Evolutionary conservation across 2,113 vertebrate species (phyloP).

Genomic region (Sylvietta virens): DNA sequence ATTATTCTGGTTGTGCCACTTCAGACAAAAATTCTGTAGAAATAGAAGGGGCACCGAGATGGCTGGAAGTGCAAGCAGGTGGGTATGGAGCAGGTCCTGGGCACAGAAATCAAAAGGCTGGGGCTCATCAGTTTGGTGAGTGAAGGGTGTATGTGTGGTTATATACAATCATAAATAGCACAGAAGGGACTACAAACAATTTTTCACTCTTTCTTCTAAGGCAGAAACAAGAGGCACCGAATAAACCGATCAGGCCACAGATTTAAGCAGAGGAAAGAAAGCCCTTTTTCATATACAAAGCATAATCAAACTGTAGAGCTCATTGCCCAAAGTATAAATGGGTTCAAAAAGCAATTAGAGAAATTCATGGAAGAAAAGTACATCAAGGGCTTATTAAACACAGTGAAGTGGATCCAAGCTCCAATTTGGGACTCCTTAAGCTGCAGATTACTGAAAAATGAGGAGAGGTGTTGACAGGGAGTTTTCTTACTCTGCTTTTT

Average conservation of each 20-base stretch:
- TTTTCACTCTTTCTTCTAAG: not conserved
- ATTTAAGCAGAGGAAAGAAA: slow-evolving; percentile 23
- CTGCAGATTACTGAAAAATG: slow-evolving; percentile 25
- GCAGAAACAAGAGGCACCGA: not conserved
- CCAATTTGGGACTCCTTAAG: slow-evolving; percentile 40
- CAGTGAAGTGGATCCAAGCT: slow-evolving; percentile 60
- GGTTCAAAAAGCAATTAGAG: slow-evolving; percentile 65
- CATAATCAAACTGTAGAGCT: slow-evolving; percentile 38
- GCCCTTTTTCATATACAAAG: slow-evolving; percentile 21
- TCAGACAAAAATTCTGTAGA: not conserved
- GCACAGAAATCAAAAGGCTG: not conserved
- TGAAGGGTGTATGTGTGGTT: not conserved
- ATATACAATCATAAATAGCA: not conserved
- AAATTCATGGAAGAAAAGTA: slow-evolving; percentile 61
- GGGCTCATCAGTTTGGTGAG: not conserved
- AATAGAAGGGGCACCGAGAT: not conserved
- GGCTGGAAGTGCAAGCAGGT: not conserved
- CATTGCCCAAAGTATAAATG: slow-evolving; percentile 46
- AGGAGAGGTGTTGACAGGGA: slow-evolving; percentile 13
- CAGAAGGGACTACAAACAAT: not conserved
- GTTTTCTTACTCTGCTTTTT: not conserved
- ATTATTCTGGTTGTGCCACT: not conserved
- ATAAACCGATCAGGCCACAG: not conserved
- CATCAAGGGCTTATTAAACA: slow-evolving; percentile 61
- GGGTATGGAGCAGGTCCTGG: not conserved